Evolutionary conservation across 2,797 vertebrate species (phyloP).

Genomic region (Hemitrygon akajei): DNA sequence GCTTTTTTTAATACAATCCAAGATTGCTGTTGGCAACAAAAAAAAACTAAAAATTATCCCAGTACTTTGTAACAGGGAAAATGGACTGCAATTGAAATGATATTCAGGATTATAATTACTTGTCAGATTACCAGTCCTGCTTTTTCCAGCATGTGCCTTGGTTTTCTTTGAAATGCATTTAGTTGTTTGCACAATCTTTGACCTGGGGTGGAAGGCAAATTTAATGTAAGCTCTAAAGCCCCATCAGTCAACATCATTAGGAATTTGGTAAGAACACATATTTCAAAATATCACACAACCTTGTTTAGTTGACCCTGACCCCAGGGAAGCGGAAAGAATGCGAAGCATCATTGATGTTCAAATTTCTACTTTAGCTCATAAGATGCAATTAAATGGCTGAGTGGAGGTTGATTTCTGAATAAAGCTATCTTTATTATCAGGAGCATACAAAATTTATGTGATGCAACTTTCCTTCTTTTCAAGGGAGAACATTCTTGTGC

Average conservation of each 20-base stretch:
- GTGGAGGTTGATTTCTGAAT: background rate
- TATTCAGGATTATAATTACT: constrained; percentile 24
- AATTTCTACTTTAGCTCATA: background rate
- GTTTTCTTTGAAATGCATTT: background rate
- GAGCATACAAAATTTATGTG: constrained; percentile 13
- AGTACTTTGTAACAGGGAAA: background rate
- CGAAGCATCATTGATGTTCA: background rate
- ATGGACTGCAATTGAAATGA: background rate
- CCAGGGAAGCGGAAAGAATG: background rate
- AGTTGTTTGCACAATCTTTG: constrained; percentile 5
- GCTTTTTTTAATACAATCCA: background rate
- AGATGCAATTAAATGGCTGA: background rate
- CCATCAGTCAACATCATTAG: background rate
- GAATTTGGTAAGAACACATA: background rate
- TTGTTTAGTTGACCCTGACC: background rate
- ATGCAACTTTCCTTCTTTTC: background rate
- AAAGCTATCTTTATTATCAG: background rate
- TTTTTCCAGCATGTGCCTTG: background rate
- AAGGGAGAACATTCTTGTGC: constrained; percentile 96
- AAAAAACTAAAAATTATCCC: background rate
- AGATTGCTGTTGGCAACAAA: background rate
- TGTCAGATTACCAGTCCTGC: constrained; percentile 7
- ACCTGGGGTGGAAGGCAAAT: background rate
- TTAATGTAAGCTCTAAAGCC: background rate
- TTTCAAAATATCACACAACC: background rate